Evolutionary conservation across 2,113 vertebrate genomes (phyloP).

Genomic region (Phylloscopus whistleri): DNA sequence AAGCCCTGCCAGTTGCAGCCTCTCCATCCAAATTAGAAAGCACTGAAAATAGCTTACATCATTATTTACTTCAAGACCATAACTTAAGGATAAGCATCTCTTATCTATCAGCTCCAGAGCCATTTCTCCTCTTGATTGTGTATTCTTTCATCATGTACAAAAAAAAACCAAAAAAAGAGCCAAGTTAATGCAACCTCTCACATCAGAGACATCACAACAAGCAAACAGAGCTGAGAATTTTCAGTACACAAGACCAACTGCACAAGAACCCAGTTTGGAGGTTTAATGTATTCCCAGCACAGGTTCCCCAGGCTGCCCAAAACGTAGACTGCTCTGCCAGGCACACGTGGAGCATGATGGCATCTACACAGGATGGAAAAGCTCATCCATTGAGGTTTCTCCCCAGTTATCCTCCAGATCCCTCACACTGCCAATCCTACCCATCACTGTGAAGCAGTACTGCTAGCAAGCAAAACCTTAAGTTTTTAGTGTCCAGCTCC

Average conservation of each 20-base stretch:
- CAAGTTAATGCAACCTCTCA: not conserved
- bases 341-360: rapidly evolving
- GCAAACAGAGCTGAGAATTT: not conserved
- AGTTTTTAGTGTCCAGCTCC: not conserved
- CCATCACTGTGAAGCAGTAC: not conserved
- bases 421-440: not conserved
- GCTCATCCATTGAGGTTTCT: not conserved
- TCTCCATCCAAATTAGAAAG: not conserved
- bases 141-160: not conserved
- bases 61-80: not conserved
- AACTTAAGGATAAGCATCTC: not conserved
- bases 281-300: not conserved
- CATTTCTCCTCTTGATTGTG: not conserved
- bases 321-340: not conserved
- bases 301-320: not conserved
- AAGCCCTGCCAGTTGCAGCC: not conserved
- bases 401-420: not conserved
- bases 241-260: not conserved
- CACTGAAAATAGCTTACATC: not conserved
- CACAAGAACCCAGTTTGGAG: not conserved
- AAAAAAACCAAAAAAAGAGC: not conserved
- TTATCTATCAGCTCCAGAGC: not conserved
- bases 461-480: not conserved
- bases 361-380: not conserved
- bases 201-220: not conserved